Evolutionary conservation across 2,113 vertebrate species (phyloP).

Genomic region (Campylomormyrus numenius): DNA sequence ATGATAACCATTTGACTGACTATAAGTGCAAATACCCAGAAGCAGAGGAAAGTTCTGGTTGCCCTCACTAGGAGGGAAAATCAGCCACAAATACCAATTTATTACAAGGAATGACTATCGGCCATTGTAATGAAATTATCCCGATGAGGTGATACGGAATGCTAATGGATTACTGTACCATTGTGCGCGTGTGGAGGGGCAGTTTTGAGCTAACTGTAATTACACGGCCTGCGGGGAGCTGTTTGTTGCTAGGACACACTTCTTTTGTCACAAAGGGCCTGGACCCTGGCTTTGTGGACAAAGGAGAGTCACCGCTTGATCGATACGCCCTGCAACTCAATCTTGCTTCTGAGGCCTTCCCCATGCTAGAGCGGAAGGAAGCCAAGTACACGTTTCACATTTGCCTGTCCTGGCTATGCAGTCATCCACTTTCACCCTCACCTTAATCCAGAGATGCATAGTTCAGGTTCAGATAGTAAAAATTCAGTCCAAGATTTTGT

Average conservation of each 20-base stretch:
- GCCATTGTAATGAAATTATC: conserved; percentile 19
- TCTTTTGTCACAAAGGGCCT: not conserved
- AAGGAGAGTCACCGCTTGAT: not conserved
- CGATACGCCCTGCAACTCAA: not conserved
- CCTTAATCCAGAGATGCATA: not conserved
- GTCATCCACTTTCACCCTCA: not conserved
- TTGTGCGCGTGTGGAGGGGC: not conserved
- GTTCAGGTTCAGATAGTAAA: not conserved
- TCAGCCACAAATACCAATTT: conserved; percentile 4
- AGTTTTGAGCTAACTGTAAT: conserved; percentile 5
- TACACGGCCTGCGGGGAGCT: not conserved
- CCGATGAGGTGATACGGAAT: conserved; percentile 18
- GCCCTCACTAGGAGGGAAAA: not conserved
- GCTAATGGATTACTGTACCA: conserved; percentile 16
- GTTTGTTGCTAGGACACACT: not conserved
- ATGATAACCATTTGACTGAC: not conserved
- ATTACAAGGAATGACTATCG: conserved; percentile 12
- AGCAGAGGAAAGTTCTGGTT: not conserved
- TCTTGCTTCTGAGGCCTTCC: not conserved
- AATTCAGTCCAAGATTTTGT: not conserved
- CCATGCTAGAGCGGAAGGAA: not conserved
- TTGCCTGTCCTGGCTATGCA: not conserved
- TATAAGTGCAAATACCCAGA: not conserved
- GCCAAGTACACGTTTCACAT: not conserved
- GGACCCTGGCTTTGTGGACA: not conserved